Evolutionary conservation across 2,797 vertebrate genomes (phyloP), one percentile per base, ranked within the genome.

Genomic region (Macrochelys suwanniensis): DNA sequence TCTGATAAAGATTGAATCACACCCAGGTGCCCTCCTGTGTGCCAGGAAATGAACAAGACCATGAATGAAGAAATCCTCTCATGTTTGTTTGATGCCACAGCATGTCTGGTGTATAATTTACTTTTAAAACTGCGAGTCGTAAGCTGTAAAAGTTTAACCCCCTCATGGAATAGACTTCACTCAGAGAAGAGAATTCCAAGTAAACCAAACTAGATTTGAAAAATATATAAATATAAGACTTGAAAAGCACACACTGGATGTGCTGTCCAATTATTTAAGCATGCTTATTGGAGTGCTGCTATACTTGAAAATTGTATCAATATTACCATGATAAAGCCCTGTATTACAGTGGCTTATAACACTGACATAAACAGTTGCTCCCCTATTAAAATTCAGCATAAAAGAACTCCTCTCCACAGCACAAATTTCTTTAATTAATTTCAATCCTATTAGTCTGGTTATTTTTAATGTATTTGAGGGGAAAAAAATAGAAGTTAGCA

Each of bases 211-310:
- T 31, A 87, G 79, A 68, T 1, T 3, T 84, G 81, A 61, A 25
- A 85, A 94, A 91, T 3, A 19, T 2, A 53, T n/a, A 21, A 26
- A 54, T 21, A 71, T 86, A 90, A 84, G 86, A 56, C 82, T 83
- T 0, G 16, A 59, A 80, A 88, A 86, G 4, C 12, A 5, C 33
- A 51, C 16, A 51, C 12, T 84, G 54, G 42, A 76, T 77, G 56
- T 50, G 28, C 11, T 57, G 76, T 57, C 42, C 65, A 50, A 31
- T 85, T 92, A 78, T 28, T 93, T 74, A 80, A 16, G 85, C 93
- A 81, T 47, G 50, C n/a, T 94, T 84, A 93, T 10, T 89, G 78
- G 90, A 61, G 83, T 84, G 95, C 59, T 71, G 84, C 25, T 19
- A 54, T n/a, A 65, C 31, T 79, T 83, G 79, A 49, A 85, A 88